Percentiles rank a stretch among this genome's conserved stretches.
Evolutionary conservation across 2,797 vertebrate genomes (phyloP).

Genomic region (Anableps anableps): DNA sequence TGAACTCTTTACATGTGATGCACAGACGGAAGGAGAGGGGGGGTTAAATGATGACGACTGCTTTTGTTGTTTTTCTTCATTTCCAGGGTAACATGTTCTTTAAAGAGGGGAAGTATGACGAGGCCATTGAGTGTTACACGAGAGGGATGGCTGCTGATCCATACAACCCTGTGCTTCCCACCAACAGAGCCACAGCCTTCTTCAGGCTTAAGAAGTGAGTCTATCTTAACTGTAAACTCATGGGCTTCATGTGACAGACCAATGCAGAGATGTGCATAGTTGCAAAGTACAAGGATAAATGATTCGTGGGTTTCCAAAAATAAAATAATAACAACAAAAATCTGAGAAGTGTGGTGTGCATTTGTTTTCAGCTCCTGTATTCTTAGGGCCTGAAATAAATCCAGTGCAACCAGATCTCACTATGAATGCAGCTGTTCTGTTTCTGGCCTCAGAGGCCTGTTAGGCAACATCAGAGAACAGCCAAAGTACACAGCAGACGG

Average conservation of each 20-base stretch:
- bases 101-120: constrained; percentile 90
- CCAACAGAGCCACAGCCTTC: constrained; percentile 92
- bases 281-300: neutral
- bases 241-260: neutral
- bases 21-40: neutral
- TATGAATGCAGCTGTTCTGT: neutral
- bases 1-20: neutral
- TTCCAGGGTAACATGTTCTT: constrained; percentile 91
- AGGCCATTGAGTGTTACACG: constrained; percentile 93
- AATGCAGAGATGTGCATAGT: neutral
- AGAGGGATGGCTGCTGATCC: constrained; percentile 92
- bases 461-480: too few species aligned
- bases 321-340: neutral
- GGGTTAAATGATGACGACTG: neutral
- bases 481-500: neutral
- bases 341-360: neutral
- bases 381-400: too few species aligned
- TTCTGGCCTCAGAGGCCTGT: too few species aligned
- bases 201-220: constrained; percentile 90
- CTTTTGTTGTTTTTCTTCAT: constrained; percentile 5
- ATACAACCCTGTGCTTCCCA: constrained; percentile 91
- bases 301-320: neutral
- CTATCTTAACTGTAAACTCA: constrained; percentile 33
- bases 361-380: neutral
- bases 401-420: neutral